These are phyloP conservation scores for Sesamia nonagrioides DNA, from an alignment of 1,140 invertebrate genomes.

Conservation along the genomic window DNA sequence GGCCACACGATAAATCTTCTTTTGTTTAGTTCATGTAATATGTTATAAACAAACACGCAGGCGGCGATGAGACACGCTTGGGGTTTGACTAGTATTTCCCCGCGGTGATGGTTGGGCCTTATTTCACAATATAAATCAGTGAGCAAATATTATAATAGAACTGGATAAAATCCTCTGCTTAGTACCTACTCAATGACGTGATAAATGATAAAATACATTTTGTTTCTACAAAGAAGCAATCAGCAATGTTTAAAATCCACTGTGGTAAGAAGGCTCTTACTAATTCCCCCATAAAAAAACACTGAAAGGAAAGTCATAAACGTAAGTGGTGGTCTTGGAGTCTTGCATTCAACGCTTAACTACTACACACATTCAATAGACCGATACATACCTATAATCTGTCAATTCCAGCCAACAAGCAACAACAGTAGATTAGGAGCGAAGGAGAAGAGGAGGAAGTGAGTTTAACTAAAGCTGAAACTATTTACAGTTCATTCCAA, in stretches of 20 bases:
- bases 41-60: constrained; percentile 72
- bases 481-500: no score
- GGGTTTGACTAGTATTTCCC: neutral
- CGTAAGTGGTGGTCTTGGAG: constrained; percentile 4
- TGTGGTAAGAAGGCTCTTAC: neutral
- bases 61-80: constrained; percentile 43
- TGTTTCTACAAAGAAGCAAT: no score
- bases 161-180: no score
- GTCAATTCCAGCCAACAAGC: neutral
- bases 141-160: no score
- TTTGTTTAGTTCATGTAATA: constrained; percentile 76
- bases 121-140: neutral
- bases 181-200: no score
- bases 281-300: neutral
- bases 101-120: neutral
- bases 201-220: no score
- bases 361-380: neutral
- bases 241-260: no score
- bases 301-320: neutral
- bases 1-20: constrained; percentile 79
- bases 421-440: neutral
- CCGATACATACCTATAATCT: neutral
- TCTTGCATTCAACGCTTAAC: neutral
- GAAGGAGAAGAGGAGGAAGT: no score
- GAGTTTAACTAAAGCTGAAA: no score